Base-by-base conservation (phyloP, 2,888 invertebrate species). In the Cheilosia grossa region DNA sequence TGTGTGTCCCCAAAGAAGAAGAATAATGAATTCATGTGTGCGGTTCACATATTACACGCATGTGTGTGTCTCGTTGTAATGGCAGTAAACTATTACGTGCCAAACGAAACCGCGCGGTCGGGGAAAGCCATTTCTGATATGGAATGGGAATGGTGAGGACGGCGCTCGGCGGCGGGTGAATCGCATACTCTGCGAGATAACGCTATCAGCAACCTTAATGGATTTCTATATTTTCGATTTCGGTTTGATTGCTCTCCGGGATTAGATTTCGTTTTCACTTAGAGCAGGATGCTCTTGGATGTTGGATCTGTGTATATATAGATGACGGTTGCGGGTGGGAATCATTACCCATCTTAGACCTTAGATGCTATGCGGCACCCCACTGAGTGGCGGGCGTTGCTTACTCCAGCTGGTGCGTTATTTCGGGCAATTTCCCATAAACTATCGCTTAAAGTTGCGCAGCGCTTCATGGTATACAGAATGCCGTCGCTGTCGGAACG, bases 181-280 rank as follows among this genome's bases (percentile, higher is more conserved):
- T 72, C 75, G 81, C 85, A 81, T 69, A 85, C 74, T 61, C 81
- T 27, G 27, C 72, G 51, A 87, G 88, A 88, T 89, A 89, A 89
- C 88, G 87, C 87, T 87, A 88, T 88, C 88, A 88, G 87, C 88
- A 87, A 87, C 88, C 88, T 88, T 89, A 89, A 89, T 89, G 89
- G 89, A 89, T 88, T 89, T 89, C 88, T 89, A 87, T 88, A 89
- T 82, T 89, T 89, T 88, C 88, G 88, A 89, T 89, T 89, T 88
- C 88, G 89, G 88, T 88, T 89, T 89, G 89, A 89, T 89, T 89
- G 88, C 88, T 89, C 87, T 89, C 87, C 85, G 88, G 88, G 88
- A 88, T 89, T 88, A 89, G 87, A 88, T 89, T 89, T 89, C 89
- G 88, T 88, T 89, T 89, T 88, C 88, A 88, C 88, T 89, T 88